Evolutionary conservation across 2,888 invertebrate genomes (phyloP).

Genomic region (Catocala sponsa): DNA sequence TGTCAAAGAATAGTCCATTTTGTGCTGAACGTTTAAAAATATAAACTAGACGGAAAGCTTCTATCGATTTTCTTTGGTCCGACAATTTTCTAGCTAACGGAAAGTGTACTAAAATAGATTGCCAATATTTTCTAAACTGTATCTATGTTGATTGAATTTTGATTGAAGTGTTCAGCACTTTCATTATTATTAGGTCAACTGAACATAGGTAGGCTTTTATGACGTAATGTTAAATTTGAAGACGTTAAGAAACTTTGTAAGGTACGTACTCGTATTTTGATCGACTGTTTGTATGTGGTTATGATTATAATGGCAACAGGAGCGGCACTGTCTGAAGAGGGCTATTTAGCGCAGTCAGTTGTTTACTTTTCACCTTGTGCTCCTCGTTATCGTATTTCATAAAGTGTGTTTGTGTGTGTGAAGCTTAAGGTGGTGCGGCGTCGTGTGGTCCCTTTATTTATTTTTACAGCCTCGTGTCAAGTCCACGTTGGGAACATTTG

Average conservation of each 20-base stretch:
- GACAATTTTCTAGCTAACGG: not conserved
- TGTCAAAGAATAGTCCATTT: slow-evolving; percentile 1
- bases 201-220: not conserved
- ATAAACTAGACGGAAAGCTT: not conserved
- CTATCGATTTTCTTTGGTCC: too few species aligned
- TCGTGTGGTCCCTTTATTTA: slow-evolving; percentile 69
- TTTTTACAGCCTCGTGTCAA: slow-evolving; percentile 76
- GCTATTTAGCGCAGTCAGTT: slow-evolving; percentile 26
- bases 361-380: slow-evolving; percentile 23
- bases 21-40: not conserved
- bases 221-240: too few species aligned
- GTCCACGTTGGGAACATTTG: slow-evolving; percentile 74
- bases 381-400: slow-evolving; percentile 31
- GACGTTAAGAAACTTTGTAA: too few species aligned
- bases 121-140: not conserved
- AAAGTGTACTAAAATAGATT: not conserved
- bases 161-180: not conserved
- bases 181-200: not conserved
- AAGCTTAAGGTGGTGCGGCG: slow-evolving; percentile 52
- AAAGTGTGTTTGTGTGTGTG: slow-evolving; percentile 51
- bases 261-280: not conserved
- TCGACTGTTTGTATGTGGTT: not conserved
- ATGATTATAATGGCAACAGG: slow-evolving; percentile 1
- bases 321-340: slow-evolving; percentile 19
- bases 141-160: not conserved